Conservation (phyloP, 2,888 invertebrate species). For the Leistus spinibarbis region DNA sequence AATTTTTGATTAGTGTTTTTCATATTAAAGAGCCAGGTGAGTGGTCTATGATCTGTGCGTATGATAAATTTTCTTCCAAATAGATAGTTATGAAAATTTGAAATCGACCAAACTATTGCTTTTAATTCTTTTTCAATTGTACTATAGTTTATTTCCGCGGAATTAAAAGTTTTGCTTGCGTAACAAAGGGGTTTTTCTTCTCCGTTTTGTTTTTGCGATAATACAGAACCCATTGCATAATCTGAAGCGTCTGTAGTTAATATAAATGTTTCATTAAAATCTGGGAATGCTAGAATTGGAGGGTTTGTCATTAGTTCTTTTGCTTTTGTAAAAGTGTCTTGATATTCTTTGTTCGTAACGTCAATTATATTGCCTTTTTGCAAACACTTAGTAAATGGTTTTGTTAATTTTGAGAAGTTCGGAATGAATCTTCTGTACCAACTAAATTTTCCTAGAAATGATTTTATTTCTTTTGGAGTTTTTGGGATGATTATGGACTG, state of each 20-base stretch:
- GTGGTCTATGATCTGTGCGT: slow-evolving; percentile 12
- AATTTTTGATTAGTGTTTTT: slow-evolving; percentile 10
- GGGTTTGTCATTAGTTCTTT: neutral
- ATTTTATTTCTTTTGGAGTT: slow-evolving; percentile 38
- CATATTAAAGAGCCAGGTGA: neutral
- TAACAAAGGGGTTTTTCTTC: slow-evolving; percentile 2
- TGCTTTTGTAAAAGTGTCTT: too few relatives aligned
- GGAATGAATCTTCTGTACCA: slow-evolving; percentile 32
- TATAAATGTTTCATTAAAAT: neutral
- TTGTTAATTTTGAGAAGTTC: too few relatives aligned
- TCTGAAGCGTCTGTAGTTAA: neutral
- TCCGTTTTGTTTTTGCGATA: neutral
- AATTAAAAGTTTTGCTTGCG: too few relatives aligned
- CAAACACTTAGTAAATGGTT: too few relatives aligned
- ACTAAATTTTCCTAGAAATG: slow-evolving; percentile 30
- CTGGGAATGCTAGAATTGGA: neutral
- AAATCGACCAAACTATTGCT: neutral
- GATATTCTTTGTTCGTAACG: too few relatives aligned
- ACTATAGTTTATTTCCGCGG: slow-evolving; percentile 3
- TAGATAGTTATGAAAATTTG: neutral
- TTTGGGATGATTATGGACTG: slow-evolving; percentile 22
- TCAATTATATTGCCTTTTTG: too few relatives aligned
- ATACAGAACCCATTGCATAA: neutral
- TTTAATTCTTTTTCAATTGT: slow-evolving; percentile 4
- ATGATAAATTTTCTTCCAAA: slow-evolving; percentile 5